Conservation (phyloP, 2,888 invertebrate genomes). For the Meandrusa payeni region DNA sequence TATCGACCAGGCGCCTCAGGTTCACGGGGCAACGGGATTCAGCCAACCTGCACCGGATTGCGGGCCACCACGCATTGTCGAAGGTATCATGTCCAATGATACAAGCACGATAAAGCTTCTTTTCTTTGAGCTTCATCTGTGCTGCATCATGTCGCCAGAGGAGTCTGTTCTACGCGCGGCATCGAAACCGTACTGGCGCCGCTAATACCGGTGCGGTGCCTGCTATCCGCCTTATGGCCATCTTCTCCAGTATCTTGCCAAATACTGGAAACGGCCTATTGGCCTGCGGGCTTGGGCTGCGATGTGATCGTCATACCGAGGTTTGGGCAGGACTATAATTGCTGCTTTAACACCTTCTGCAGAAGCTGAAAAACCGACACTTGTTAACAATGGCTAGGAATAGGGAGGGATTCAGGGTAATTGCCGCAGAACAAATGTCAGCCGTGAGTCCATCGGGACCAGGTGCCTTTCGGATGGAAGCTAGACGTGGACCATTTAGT, state of each 20-base stretch:
- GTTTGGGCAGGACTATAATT: too few species aligned
- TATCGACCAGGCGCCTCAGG: constrained; percentile 10
- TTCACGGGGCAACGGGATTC: background rate
- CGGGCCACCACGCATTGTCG: constrained; percentile 23
- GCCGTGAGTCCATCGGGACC: too few species aligned
- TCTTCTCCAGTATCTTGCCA: background rate
- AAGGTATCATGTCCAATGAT: constrained; percentile 26
- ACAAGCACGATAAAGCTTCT: constrained; percentile 12
- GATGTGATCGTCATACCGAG: too few species aligned
- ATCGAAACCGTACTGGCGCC: background rate
- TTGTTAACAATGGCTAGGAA: too few species aligned
- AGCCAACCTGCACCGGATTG: background rate
- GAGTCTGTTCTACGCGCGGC: constrained; percentile 2
- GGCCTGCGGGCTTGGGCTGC: too few species aligned
- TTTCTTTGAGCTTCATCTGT: background rate
- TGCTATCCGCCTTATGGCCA: background rate
- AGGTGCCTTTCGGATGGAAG: too few species aligned
- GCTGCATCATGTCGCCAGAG: constrained; percentile 6
- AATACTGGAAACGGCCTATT: too few species aligned
- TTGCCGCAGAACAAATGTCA: too few species aligned
- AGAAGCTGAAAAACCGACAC: too few species aligned
- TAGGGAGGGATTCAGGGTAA: too few species aligned
- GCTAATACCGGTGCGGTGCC: background rate
- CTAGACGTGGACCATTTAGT: too few species aligned
- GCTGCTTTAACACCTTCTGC: too few species aligned